Evolutionary conservation across 2,888 invertebrate species (phyloP).

Genomic region (Parnassius smintheus): DNA sequence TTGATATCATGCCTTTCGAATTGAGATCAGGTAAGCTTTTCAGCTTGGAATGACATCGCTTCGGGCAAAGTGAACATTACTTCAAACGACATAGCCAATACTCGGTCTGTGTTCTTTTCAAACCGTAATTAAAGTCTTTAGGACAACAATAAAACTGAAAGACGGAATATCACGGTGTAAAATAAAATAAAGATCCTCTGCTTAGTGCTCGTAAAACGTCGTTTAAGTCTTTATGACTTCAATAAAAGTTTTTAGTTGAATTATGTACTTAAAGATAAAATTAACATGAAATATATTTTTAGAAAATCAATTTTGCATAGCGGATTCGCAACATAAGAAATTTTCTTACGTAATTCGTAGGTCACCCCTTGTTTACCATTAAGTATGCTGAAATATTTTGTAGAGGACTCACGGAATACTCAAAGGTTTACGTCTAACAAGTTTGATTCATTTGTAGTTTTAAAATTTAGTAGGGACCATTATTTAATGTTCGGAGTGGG

Average conservation of each 20-base stretch:
- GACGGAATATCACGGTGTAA: constrained; percentile 4
- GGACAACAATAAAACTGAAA: neutral
- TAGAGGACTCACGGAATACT: constrained; percentile 11
- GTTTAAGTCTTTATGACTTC: constrained; percentile 7
- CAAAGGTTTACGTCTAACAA: constrained; percentile 20
- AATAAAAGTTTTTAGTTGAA: neutral
- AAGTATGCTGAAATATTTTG: constrained; percentile 15
- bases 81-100: neutral
- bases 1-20: constrained; percentile 74
- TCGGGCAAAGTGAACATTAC: constrained; percentile 14
- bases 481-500: constrained; percentile 1
- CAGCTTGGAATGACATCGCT: constrained; percentile 31
- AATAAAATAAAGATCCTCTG: constrained; percentile 11
- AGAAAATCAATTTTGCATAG: neutral
- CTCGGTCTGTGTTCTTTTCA: neutral
- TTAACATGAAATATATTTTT: neutral
- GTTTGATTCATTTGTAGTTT: constrained; percentile 19
- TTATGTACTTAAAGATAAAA: too few species aligned
- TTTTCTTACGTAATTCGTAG: constrained; percentile 26
- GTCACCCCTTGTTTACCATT: constrained; percentile 23
- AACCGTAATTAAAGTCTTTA: neutral
- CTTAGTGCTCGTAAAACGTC: constrained; percentile 14
- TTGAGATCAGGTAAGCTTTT: constrained; percentile 73
- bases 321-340: constrained; percentile 3
- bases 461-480: constrained; percentile 9